phyloP scores from a whole-genome alignment of 2,113 vertebrate genomes.

The Limnothrissa miodon region DNA sequence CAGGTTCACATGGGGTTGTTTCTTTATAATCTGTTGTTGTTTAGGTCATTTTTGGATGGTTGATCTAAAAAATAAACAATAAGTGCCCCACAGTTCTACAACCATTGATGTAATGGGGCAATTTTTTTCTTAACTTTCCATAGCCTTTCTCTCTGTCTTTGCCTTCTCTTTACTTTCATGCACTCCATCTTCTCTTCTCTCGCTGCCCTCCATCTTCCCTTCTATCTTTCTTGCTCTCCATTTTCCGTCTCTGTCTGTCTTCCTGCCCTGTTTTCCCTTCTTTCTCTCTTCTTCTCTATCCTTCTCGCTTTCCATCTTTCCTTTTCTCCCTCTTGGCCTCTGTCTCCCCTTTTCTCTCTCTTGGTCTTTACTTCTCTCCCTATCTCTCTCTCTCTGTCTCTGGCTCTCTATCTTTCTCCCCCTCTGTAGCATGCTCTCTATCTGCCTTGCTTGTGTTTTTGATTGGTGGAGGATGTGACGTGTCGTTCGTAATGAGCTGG shows the following conservation, averaged over 20 bases:
- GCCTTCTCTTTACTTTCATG: no score
- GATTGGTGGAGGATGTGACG: constrained; percentile 6
- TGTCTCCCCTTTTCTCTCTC: constrained; percentile 18
- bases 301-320: constrained; percentile 2
- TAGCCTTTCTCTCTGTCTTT: neutral
- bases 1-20: no score
- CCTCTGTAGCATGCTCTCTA: constrained; percentile 18
- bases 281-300: constrained; percentile 24
- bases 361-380: no score
- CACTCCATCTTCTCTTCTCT: neutral
- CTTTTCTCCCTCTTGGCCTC: constrained; percentile 21
- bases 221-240: constrained; percentile 16
- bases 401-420: constrained; percentile 3
- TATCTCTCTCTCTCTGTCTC: constrained; percentile 24
- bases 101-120: no score
- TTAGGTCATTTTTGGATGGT: neutral
- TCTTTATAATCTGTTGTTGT: no score
- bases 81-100: neutral
- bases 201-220: no score
- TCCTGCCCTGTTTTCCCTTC: constrained; percentile 23
- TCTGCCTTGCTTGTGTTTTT: constrained; percentile 5
- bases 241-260: constrained; percentile 17
- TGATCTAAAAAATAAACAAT: neutral
- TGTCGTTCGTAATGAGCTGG: constrained; percentile 35
- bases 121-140: no score